Conservation (phyloP, 2,113 vertebrate species). For the Balaeniceps rex region DNA sequence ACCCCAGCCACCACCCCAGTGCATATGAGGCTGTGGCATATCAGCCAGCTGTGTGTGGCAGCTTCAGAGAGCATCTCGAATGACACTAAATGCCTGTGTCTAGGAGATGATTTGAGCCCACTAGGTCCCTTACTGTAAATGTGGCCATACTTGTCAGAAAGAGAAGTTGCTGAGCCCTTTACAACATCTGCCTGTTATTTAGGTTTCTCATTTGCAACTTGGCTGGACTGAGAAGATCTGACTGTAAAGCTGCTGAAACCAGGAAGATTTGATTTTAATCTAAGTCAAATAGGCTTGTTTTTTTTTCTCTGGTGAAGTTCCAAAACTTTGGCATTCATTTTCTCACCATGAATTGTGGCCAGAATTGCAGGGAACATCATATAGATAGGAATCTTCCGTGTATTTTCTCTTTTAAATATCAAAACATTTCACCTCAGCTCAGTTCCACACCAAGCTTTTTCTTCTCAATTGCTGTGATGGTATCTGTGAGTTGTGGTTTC, state of each 20-base stretch:
- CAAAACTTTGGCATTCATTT: not conserved
- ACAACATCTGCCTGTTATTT: not conserved
- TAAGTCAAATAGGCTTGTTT: not conserved
- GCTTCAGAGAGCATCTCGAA: not conserved
- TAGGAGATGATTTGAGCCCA: not conserved
- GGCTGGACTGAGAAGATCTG: not conserved
- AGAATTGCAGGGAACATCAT: not conserved
- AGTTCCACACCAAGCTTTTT: not conserved
- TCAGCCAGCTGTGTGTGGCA: not conserved
- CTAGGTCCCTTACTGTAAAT: not conserved
- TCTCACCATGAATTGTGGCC: not conserved
- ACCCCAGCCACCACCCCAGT: not conserved
- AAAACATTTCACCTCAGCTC: not conserved
- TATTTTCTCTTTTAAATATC: not conserved
- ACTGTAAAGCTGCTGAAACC: not conserved
- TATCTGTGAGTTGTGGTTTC: not conserved
- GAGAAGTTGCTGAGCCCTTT: not conserved
- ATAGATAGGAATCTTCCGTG: not conserved
- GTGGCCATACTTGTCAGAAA: not conserved
- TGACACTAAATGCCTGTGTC: not conserved
- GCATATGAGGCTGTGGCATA: fast-evolving
- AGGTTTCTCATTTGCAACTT: not conserved
- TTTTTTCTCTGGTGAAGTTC: not conserved
- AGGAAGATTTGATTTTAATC: not conserved
- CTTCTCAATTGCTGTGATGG: not conserved